These are phyloP conservation scores for Copidosoma aretas DNA, from an alignment of 2,888 invertebrate genomes.

Conservation along the genomic window DNA sequence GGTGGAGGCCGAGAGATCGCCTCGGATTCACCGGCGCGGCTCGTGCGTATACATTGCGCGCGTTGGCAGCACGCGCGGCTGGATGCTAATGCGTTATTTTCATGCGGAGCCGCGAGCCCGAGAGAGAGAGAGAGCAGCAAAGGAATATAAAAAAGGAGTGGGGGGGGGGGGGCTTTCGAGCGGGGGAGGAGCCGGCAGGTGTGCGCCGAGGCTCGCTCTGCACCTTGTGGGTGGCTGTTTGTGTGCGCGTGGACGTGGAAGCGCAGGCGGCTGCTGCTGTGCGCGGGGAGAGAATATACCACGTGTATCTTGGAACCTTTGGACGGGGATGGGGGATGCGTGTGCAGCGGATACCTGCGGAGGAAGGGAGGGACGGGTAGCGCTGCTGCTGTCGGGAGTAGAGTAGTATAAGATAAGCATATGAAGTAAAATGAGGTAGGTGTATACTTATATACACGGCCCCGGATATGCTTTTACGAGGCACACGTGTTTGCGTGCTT, in stretches of 20 bases:
- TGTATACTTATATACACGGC: no score
- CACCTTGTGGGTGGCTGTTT: slow-evolving; percentile 13
- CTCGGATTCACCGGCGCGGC: not conserved
- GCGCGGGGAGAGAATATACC: not conserved
- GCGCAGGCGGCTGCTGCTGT: not conserved
- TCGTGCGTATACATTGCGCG: not conserved
- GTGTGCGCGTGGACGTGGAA: not conserved
- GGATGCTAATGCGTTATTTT: slow-evolving; percentile 37
- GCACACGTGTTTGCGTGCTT: no score
- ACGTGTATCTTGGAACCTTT: slow-evolving; percentile 28
- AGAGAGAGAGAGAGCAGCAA: slow-evolving; percentile 15
- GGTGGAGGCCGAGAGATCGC: not conserved
- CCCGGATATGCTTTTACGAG: no score
- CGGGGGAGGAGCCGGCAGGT: slow-evolving; percentile 34
- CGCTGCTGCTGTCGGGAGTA: no score
- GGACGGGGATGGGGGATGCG: slow-evolving; percentile 1
- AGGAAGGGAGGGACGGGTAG: no score
- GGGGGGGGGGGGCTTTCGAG: not conserved
- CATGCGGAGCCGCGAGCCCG: slow-evolving; percentile 30
- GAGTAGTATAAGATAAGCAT: no score
- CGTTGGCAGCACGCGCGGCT: not conserved
- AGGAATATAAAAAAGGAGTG: no score
- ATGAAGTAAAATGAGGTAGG: no score
- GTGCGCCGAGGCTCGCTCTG: slow-evolving; percentile 6
- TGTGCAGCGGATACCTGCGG: slow-evolving; percentile 9